Evolutionary conservation across 2,797 vertebrate genomes (phyloP).

Genomic region (Monodelphis domestica): DNA sequence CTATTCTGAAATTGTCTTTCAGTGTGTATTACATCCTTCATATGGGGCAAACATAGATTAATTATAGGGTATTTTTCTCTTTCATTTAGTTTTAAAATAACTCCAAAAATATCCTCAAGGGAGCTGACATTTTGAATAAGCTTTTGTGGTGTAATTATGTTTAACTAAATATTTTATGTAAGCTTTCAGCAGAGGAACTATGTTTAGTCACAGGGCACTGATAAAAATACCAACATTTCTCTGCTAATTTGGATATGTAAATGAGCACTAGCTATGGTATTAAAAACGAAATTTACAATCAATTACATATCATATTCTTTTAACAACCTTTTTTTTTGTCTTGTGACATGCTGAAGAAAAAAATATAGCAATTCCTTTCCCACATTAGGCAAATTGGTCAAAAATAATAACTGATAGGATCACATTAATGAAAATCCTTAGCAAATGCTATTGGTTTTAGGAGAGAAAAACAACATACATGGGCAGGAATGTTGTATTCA

Average conservation of each 20-base stretch:
- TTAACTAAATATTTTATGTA: conserved; percentile 59
- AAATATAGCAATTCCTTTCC: neutral
- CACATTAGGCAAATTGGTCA: neutral
- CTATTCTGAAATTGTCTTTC: neutral
- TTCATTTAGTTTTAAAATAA: conserved; percentile 33
- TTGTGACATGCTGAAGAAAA: neutral
- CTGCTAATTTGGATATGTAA: conserved; percentile 55
- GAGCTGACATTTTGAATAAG: conserved; percentile 30
- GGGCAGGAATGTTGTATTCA: neutral
- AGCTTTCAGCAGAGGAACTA: conserved; percentile 10
- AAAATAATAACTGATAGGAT: neutral
- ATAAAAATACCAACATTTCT: conserved; percentile 38
- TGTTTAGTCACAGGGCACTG: conserved; percentile 15
- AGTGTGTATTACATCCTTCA: neutral
- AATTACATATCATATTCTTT: conserved; percentile 4
- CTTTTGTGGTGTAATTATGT: conserved; percentile 45
- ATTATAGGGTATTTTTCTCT: conserved; percentile 26
- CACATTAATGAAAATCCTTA: neutral
- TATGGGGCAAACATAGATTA: conserved; percentile 41
- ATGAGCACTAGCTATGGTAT: conserved; percentile 35
- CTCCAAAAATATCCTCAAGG: conserved; percentile 1
- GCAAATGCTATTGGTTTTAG: neutral
- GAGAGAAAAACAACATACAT: neutral
- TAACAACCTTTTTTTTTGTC: neutral
- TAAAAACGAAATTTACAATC: conserved; percentile 29